Percentiles rank a stretch among this genome's conserved stretches.
phyloP scores from a whole-genome alignment of 2,888 invertebrate genomes.

The Platycheirus albimanus region DNA sequence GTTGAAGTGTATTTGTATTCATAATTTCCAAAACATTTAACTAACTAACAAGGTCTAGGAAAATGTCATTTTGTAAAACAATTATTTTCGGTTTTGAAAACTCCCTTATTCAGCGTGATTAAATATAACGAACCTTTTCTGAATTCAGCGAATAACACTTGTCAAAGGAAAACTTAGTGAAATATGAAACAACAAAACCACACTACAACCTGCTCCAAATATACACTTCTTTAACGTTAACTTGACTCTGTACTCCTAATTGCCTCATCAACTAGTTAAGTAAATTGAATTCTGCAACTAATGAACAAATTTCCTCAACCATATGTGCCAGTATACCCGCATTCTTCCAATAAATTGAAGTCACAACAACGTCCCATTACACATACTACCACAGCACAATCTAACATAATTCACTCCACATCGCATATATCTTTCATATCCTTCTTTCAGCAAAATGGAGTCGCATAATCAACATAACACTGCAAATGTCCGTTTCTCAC shows the following conservation, averaged over 20 bases:
- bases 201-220: not conserved
- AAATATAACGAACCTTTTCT: too few species aligned
- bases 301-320: conserved; percentile 22
- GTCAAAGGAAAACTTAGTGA: too few species aligned
- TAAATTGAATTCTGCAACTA: conserved; percentile 36
- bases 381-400: not conserved
- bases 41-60: too few species aligned
- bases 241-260: conserved; percentile 1
- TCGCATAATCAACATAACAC: conserved; percentile 27
- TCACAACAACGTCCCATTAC: conserved; percentile 33
- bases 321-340: conserved; percentile 5
- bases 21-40: too few species aligned
- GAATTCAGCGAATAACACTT: too few species aligned
- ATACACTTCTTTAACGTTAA: not conserved
- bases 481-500: conserved; percentile 55
- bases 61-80: too few species aligned
- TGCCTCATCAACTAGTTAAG: conserved; percentile 21
- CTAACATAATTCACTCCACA: conserved; percentile 22
- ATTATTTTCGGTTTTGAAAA: too few species aligned
- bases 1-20: too few species aligned
- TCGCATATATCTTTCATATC: conserved; percentile 4
- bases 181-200: not conserved
- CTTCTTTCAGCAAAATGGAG: not conserved
- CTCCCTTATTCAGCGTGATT: too few species aligned
- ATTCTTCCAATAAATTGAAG: conserved; percentile 7